Conservation (phyloP, 1,140 invertebrate genomes). For the Aleiodes sp. region DNA sequence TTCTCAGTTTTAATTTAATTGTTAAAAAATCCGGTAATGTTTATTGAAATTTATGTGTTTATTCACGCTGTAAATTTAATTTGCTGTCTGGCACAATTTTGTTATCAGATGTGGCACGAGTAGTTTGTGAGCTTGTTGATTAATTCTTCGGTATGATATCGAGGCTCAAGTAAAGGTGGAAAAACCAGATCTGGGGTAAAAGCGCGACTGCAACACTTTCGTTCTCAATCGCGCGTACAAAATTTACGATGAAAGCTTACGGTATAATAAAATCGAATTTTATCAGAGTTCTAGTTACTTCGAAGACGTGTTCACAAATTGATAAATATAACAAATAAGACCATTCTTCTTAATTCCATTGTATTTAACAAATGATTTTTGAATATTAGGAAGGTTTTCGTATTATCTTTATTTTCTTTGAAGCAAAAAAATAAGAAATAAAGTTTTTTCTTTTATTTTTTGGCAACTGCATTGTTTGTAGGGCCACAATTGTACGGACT, state of each 20-base stretch:
- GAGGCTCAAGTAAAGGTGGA: constrained; percentile 24
- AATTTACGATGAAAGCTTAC: neutral
- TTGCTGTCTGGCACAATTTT: neutral
- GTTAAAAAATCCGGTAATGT: too few relatives aligned
- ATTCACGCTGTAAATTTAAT: neutral
- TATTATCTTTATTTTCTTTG: neutral
- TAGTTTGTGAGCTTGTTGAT: constrained; percentile 1
- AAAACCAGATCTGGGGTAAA: constrained; percentile 21
- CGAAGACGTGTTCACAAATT: too few relatives aligned
- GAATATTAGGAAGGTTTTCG: neutral
- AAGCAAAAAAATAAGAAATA: neutral
- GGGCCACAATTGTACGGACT: constrained; percentile 55
- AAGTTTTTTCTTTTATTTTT: neutral
- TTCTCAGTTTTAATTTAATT: too few relatives aligned
- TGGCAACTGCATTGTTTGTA: neutral
- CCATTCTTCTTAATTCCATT: too few relatives aligned
- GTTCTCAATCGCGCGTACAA: constrained; percentile 3
- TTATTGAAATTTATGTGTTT: neutral
- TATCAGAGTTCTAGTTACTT: neutral
- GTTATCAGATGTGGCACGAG: constrained; percentile 8
- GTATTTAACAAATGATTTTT: too few relatives aligned
- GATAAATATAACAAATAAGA: too few relatives aligned
- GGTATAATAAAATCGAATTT: neutral
- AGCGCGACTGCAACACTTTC: constrained; percentile 16
- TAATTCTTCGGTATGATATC: constrained; percentile 18